These are phyloP conservation scores for Chloroceryle amazona DNA, from an alignment of 2,797 vertebrate genomes.

Conservation along the genomic window DNA sequence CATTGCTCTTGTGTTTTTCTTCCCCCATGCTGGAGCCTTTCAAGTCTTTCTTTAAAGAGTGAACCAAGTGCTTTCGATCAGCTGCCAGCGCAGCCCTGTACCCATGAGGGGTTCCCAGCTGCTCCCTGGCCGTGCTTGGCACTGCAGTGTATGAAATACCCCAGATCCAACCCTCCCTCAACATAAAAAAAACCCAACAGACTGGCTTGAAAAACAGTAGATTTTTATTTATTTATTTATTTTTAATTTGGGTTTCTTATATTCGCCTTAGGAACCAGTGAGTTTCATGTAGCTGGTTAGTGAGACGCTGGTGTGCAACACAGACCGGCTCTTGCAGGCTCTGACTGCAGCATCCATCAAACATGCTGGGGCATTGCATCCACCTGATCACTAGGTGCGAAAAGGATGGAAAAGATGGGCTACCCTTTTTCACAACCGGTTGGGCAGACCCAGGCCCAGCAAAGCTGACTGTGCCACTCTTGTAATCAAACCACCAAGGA, in stretches of 20 bases:
- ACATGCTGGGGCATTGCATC: background rate
- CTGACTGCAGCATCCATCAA: background rate
- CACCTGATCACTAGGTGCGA: background rate
- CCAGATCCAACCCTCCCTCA: background rate
- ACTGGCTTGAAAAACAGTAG: background rate
- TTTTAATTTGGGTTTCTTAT: background rate
- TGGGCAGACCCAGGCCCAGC: background rate
- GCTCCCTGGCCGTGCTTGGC: background rate
- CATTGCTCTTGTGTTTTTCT: constrained; percentile 27
- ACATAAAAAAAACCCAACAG: background rate
- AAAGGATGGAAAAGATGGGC: background rate
- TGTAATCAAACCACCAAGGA: background rate
- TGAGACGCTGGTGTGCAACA: background rate
- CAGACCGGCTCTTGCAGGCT: background rate
- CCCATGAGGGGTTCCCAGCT: background rate
- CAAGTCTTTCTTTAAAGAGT: constrained; percentile 22
- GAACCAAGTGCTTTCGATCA: constrained; percentile 21
- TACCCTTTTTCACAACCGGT: background rate
- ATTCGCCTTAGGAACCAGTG: background rate
- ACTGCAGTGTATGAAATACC: background rate
- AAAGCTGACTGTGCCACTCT: background rate
- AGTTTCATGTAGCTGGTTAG: background rate
- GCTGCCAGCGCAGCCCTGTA: background rate
- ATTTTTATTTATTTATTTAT: background rate
- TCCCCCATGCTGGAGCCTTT: background rate